Base-by-base conservation (phyloP, 1,140 invertebrate species). In the Habropoda laboriosa region DNA sequence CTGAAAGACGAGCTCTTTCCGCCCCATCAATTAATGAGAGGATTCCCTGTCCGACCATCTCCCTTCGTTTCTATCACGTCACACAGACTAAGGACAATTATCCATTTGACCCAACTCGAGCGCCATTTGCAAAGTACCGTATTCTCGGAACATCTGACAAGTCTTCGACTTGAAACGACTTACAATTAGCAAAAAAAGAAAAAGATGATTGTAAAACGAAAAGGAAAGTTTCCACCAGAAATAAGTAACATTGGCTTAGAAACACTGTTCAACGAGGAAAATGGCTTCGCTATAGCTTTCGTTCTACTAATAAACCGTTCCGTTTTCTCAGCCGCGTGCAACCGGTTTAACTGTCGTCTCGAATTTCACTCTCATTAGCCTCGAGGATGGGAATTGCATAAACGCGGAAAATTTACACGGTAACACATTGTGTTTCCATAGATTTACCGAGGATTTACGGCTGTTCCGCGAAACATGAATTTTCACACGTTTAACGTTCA, bases 231-330 rank as follows among this genome's bases (percentile, higher is more conserved):
- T 16, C 3, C 4, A 24, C 3, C 21, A 40, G 18, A 40, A 57
- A 30, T 24, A 55, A n/a, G 32, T 70, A 70, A 40, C 67, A 55
- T 55, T 51, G 47, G 67, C 67, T 70, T 51, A 27, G 16, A 55
- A 71, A 70, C 49, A 70, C 32, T 38, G 49, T 70, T 72, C 0
- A 40, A 12, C 21, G 53, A 35, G 24, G 51, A 72, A 72, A 35
- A 68, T 45, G 63, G 30, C 27, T 49, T 61, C 24, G 57, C 57
- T 55, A 42, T 53, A 72, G 16, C 32, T 61, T 66, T 47, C 51
- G 72, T 45, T 79, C 58, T 47, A 79, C 60, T 79, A 79, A 79
- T 79, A 79, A 73, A 79, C 58, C 32, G 24, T 42, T 24, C 27
- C 47, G 58, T 60, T 73, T 79, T 30, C 67, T 12, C 47, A 38